Evolutionary conservation across 2,797 vertebrate species (phyloP), one percentile per base, ranked within the genome.

Genomic region (Manis javanica): DNA sequence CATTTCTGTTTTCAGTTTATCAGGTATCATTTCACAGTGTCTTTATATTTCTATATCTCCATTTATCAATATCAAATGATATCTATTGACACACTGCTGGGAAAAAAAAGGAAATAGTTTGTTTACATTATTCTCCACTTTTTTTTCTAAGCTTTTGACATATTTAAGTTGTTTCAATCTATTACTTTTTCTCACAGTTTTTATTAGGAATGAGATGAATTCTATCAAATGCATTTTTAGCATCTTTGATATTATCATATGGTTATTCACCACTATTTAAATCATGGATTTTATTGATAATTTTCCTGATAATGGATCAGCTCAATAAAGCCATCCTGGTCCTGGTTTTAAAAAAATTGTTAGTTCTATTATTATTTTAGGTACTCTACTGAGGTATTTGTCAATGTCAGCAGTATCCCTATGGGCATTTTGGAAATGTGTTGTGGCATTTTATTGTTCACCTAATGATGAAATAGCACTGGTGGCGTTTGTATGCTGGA

Each of bases 361-460:
- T 84, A 84, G n/a, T 90, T 94, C 39, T 89, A 39, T 34, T 71
- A 68, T 46, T 92, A 86, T 86, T 90, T 90, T 79, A 79, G 78
- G 59, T 90, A 90, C 53, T 94, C 63, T 91, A 2, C 37, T 87
- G 53, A 82, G n/a, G 23, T 83, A 11, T 55, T 83, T 83, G 64
- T 63, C 49, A 94, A 77, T 77, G 53, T 39, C 21, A 71, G 24
- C 55, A 87, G 31, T 42, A 85, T 66, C 16, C 64, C 12, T 39
- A 90, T 9, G 15, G 12, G 8, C 18, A 66, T 93, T 79, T 79
- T 90, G 23, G 57, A 93, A 71, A 64, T 66, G 57, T 79, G 13
- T 57, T 57, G 29, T 79, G 64, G n/a, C n/a, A n/a, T 55, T 79
- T 46, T 68, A 78, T 92, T 75, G n/a, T 66, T 93, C 61, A 69